These are phyloP conservation scores for Eonycteris spelaea DNA, from an alignment of 2,113 vertebrate genomes.

Conservation along the genomic window DNA sequence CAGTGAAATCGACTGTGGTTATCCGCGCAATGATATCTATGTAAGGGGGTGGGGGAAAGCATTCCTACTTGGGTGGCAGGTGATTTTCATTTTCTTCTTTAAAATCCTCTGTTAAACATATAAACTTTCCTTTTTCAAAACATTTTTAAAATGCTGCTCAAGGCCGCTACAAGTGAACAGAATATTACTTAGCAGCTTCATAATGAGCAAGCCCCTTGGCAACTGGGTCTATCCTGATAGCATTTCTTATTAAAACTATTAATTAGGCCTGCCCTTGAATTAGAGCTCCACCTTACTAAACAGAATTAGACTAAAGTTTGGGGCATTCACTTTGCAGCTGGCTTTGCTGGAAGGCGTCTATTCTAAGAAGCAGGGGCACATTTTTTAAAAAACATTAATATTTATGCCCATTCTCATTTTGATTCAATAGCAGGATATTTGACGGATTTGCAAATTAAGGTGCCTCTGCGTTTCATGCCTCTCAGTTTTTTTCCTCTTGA, in stretches of 20 bases:
- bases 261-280: neutral
- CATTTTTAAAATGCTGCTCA: neutral
- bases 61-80: neutral
- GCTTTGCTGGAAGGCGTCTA: neutral
- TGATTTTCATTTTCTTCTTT: neutral
- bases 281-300: neutral
- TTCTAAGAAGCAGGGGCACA: neutral
- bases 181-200: neutral
- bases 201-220: neutral
- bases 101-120: neutral
- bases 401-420: neutral
- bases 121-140: neutral
- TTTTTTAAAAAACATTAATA: neutral
- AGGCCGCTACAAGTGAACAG: neutral
- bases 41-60: neutral
- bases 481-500: neutral
- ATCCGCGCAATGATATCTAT: neutral
- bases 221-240: neutral
- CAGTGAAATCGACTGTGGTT: neutral
- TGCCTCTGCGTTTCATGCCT: neutral
- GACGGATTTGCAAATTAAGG: neutral
- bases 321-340: too few species aligned
- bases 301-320: neutral
- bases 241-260: neutral
- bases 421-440: neutral